phyloP scores from a whole-genome alignment of 1,140 invertebrate species.

The Helicorthomorpha holstii region DNA sequence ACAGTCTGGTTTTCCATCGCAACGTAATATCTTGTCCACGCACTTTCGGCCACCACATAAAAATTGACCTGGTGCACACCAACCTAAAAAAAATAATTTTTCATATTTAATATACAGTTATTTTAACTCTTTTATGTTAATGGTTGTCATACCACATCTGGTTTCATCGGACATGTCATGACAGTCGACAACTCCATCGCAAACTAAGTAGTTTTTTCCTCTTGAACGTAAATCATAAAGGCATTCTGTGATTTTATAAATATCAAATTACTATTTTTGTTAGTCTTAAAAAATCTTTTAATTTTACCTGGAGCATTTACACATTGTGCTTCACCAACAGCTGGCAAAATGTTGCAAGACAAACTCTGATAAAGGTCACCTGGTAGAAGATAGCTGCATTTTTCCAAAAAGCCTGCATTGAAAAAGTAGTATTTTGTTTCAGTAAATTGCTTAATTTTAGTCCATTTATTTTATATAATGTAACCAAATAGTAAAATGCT shows the following conservation, averaged over 20 bases:
- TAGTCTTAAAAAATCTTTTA: neutral
- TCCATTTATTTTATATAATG: neutral
- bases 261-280: neutral
- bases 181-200: conserved; percentile 68
- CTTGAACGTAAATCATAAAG: neutral
- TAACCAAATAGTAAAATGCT: neutral
- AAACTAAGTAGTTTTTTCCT: conserved; percentile 30
- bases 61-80: neutral
- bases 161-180: conserved; percentile 11
- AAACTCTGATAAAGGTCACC: neutral
- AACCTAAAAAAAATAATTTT: neutral
- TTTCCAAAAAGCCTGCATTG: neutral
- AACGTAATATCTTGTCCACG: neutral
- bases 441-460: neutral
- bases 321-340: neutral
- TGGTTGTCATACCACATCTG: neutral
- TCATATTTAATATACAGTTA: too few relatives aligned
- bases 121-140: too few relatives aligned
- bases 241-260: neutral
- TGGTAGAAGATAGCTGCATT: neutral
- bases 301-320: neutral
- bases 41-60: neutral
- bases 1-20: conserved; percentile 36
- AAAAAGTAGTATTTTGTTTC: neutral
- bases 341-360: neutral